Conservation (phyloP, 2,888 invertebrate genomes). For the Ischnus inquisitorius region DNA sequence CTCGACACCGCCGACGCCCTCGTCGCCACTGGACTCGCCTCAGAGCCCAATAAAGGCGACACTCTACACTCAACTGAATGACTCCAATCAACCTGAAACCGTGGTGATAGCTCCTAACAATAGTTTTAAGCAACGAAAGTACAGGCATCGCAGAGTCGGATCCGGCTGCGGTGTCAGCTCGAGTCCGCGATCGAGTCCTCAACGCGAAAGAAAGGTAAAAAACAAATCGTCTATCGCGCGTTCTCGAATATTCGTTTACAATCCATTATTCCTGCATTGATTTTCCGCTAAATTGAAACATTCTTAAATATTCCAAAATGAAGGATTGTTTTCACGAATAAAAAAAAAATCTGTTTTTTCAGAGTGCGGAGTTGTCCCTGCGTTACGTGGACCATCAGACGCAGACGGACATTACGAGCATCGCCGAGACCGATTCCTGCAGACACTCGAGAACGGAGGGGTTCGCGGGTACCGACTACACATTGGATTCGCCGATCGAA, state of each 20-base stretch:
- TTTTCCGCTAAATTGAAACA: neutral
- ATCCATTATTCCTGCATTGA: neutral
- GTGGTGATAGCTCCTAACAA: slow-evolving; percentile 84
- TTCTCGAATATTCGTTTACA: neutral
- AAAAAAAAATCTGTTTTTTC: slow-evolving; percentile 32
- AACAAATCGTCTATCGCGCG: neutral
- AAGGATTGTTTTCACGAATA: too few relatives aligned
- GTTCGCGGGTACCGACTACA: slow-evolving; percentile 55
- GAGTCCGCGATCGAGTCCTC: slow-evolving; percentile 86
- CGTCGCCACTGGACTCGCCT: slow-evolving; percentile 79
- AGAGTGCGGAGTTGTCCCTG: slow-evolving; percentile 81
- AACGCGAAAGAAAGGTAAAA: slow-evolving; percentile 86
- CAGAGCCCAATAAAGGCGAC: slow-evolving; percentile 88
- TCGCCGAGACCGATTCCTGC: slow-evolving; percentile 87
- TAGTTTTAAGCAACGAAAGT: slow-evolving; percentile 86
- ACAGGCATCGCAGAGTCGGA: slow-evolving; percentile 87
- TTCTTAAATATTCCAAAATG: too few relatives aligned
- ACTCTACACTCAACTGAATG: slow-evolving; percentile 88
- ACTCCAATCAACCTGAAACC: slow-evolving; percentile 87
- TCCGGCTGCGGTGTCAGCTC: slow-evolving; percentile 88
- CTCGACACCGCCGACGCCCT: slow-evolving; percentile 81
- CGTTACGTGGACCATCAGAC: slow-evolving; percentile 89
- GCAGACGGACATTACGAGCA: slow-evolving; percentile 89
- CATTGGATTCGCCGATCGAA: slow-evolving; percentile 59
- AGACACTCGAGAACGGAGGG: slow-evolving; percentile 58